phyloP scores from a whole-genome alignment of 2,113 vertebrate species.

The Pavo muticus region DNA sequence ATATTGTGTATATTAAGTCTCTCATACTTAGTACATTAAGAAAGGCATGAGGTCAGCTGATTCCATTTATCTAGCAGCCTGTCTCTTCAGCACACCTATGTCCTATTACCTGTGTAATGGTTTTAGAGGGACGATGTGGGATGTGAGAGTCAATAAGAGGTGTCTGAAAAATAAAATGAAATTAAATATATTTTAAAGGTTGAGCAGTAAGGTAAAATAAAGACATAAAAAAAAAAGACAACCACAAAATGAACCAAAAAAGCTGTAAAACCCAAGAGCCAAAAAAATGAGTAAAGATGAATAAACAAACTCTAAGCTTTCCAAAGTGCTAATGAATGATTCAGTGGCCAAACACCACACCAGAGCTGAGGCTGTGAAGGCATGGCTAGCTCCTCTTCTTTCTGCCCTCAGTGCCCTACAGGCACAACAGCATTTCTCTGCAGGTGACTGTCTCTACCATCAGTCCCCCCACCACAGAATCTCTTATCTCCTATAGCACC shows the following conservation, averaged over 20 bases:
- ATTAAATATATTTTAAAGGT: slow-evolving; percentile 74
- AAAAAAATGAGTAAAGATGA: slow-evolving; percentile 9
- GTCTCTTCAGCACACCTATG: slow-evolving; percentile 57
- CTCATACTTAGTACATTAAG: neutral
- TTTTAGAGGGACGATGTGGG: slow-evolving; percentile 86
- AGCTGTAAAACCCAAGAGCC: slow-evolving; percentile 20
- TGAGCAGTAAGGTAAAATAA: slow-evolving; percentile 63
- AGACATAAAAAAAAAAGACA: slow-evolving; percentile 32
- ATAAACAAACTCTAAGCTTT: neutral
- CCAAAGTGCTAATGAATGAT: neutral
- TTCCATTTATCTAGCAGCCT: neutral
- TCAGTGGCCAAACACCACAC: neutral
- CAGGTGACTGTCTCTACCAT: accelerated
- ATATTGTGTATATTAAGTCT: neutral
- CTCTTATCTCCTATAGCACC: neutral
- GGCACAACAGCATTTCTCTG: neutral
- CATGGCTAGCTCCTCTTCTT: neutral
- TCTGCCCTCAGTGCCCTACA: accelerated
- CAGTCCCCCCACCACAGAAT: accelerated
- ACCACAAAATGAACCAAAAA: neutral
- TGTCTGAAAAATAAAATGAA: slow-evolving; percentile 93
- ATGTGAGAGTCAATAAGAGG: slow-evolving; percentile 89
- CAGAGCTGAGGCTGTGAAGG: neutral
- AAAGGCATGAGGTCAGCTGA: neutral
- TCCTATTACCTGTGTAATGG: slow-evolving; percentile 88